Evolutionary conservation across 2,113 vertebrate genomes (phyloP).

Genomic region (Gulo gulo): DNA sequence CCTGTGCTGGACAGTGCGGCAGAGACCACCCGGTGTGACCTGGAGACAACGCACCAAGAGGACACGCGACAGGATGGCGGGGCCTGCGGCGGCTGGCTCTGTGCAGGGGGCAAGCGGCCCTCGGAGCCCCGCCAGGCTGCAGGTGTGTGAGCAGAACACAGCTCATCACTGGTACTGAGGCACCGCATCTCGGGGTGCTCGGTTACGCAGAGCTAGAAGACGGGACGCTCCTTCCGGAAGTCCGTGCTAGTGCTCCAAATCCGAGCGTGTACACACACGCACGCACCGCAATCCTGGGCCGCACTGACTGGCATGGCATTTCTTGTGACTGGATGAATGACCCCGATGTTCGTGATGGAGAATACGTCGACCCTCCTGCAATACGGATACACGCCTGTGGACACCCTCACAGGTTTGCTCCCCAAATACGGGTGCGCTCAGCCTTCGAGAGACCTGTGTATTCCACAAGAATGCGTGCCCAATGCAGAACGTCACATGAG

Average conservation of each 20-base stretch:
- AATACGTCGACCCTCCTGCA: neutral
- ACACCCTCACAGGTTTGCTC: neutral
- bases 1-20: neutral
- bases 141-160: neutral
- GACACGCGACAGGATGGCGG: neutral
- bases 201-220: neutral
- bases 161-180: accelerated
- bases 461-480: neutral
- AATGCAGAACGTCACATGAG: neutral
- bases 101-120: neutral
- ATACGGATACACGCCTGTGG: neutral
- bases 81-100: neutral
- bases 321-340: neutral
- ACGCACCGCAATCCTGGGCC: neutral
- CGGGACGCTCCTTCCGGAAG: neutral
- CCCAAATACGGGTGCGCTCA: neutral
- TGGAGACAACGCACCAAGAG: neutral
- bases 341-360: neutral
- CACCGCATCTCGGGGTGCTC: neutral
- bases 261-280: accelerated
- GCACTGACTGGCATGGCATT: neutral
- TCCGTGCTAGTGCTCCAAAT: neutral
- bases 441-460: neutral
- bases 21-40: neutral
- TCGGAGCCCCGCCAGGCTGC: neutral